Evolutionary conservation across 37 sponge, comb jelly and placozoan genomes (phyloP).

Genomic region (Crambe crambe): DNA sequence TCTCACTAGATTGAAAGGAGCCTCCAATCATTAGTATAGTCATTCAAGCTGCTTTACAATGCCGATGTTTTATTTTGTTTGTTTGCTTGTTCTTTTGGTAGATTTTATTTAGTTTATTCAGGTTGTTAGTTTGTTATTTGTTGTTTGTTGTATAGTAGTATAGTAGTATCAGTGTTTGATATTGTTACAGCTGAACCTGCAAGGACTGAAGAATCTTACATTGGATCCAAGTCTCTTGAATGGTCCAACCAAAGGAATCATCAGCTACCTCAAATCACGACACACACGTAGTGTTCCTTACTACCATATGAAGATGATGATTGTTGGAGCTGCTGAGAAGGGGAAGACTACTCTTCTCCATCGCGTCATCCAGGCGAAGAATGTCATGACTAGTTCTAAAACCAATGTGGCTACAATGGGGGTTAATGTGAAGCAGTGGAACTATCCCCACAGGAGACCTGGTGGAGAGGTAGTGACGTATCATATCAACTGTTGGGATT

Average conservation of each 20-base stretch:
- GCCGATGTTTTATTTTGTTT: too few species aligned
- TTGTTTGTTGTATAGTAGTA: too few species aligned
- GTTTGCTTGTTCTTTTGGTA: too few species aligned
- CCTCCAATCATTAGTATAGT: too few species aligned
- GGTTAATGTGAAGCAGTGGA: constrained; percentile 74
- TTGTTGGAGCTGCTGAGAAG: constrained; percentile 74
- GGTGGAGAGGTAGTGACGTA: constrained; percentile 16
- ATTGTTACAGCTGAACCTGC: constrained; percentile 51
- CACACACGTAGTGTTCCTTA: constrained; percentile 63
- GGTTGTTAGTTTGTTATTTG: too few species aligned
- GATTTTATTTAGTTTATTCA: too few species aligned
- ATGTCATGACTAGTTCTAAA: neutral
- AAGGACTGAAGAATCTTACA: constrained; percentile 56
- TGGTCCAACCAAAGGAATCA: constrained; percentile 48
- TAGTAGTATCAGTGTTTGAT: too few species aligned
- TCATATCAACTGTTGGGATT: constrained; percentile 84
- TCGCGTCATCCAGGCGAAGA: neutral
- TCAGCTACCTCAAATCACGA: constrained; percentile 54
- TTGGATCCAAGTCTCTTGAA: constrained; percentile 38
- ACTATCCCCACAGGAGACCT: constrained; percentile 32
- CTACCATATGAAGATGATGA: constrained; percentile 84
- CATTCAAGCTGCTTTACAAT: too few species aligned
- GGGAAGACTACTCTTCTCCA: constrained; percentile 88
- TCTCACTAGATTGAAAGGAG: too few species aligned
- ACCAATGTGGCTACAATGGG: constrained; percentile 76